phyloP scores from a whole-genome alignment of 1,140 invertebrate genomes.

The Drosophila eugracilis region DNA sequence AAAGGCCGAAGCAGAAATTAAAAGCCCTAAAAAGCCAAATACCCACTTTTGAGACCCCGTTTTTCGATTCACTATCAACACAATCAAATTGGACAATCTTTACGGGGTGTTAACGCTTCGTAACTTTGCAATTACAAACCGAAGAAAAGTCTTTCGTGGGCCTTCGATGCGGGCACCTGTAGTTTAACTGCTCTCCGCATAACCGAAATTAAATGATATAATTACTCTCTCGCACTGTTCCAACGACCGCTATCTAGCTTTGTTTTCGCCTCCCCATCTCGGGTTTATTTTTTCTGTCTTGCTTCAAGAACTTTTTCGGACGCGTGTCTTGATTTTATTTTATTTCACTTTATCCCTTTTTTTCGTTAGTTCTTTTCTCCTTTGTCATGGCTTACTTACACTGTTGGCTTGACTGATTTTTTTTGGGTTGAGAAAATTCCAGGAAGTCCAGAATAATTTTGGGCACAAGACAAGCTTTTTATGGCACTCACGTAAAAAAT shows the following conservation, averaged over 20 bases:
- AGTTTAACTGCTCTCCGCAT: slow-evolving; percentile 37
- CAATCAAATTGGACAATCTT: slow-evolving; percentile 70
- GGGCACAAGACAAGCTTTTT: slow-evolving; percentile 31
- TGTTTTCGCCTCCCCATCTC: not conserved
- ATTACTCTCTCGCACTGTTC: slow-evolving; percentile 56
- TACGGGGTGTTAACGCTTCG: slow-evolving; percentile 76
- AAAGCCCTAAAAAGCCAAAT: not conserved
- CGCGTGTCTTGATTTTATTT: slow-evolving; percentile 45
- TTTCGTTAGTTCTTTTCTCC: slow-evolving; percentile 9
- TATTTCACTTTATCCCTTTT: slow-evolving; percentile 15
- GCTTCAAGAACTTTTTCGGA: slow-evolving; percentile 69
- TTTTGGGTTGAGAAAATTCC: slow-evolving; percentile 33
- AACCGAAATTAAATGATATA: slow-evolving; percentile 75
- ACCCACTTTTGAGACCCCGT: slow-evolving; percentile 26
- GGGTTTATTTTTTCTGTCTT: slow-evolving; percentile 45
- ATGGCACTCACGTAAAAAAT: no score
- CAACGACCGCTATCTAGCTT: slow-evolving; percentile 13
- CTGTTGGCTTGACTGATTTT: slow-evolving; percentile 21
- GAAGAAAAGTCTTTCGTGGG: not conserved
- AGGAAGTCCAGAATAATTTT: slow-evolving; percentile 22
- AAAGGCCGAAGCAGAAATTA: not conserved
- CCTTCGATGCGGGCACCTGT: slow-evolving; percentile 31
- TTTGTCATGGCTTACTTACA: no score
- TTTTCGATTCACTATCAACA: slow-evolving; percentile 15
- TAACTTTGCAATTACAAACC: slow-evolving; percentile 62